Conservation (phyloP, 2,113 vertebrate species). For the Phycodurus eques region DNA sequence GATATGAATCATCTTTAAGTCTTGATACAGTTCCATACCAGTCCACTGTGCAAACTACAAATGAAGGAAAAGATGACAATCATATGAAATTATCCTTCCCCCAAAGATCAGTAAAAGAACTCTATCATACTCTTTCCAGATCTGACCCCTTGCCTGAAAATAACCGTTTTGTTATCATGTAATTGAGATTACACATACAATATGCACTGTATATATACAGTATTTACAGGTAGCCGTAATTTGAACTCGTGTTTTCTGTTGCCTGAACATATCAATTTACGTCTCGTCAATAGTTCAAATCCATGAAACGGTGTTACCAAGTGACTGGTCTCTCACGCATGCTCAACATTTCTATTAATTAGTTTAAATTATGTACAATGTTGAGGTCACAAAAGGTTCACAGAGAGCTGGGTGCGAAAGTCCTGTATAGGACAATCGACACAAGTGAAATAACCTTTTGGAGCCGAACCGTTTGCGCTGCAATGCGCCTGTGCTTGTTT, state of each 20-base stretch:
- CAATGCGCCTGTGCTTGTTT: neutral
- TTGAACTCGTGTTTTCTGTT: neutral
- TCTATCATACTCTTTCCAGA: neutral
- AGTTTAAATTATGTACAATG: constrained; percentile 12
- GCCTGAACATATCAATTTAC: constrained; percentile 13
- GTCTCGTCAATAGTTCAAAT: constrained; percentile 28
- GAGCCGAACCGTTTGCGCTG: neutral
- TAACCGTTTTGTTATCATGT: neutral
- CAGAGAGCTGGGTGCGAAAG: neutral
- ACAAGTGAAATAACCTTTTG: neutral
- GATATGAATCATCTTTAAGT: neutral
- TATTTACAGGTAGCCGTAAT: neutral
- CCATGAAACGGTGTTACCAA: neutral
- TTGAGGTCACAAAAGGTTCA: constrained; percentile 13
- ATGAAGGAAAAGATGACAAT: neutral
- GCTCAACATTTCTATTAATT: neutral
- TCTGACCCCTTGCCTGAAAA: neutral
- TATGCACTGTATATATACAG: neutral
- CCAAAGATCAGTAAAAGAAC: neutral
- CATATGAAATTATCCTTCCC: neutral
- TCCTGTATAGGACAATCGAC: neutral
- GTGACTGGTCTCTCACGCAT: neutral
- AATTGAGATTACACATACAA: neutral
- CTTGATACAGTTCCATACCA: neutral
- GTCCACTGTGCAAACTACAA: neutral